Base-by-base conservation (phyloP, 2,797 vertebrate species). In the Todus mexicanus region DNA sequence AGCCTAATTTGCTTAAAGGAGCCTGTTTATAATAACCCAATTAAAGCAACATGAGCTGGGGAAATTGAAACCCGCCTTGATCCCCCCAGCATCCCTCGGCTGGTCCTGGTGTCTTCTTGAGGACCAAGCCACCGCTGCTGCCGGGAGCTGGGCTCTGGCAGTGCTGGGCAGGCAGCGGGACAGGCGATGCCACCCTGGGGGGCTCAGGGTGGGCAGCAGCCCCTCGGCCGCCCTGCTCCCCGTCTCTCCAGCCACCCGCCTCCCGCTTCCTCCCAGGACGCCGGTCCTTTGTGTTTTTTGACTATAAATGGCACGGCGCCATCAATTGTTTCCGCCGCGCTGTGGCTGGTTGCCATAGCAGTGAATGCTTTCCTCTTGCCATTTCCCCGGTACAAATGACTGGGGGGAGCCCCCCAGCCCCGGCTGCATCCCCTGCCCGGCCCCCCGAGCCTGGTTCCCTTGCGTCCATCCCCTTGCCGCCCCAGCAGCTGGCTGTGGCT, bases 311-410 rank as follows among this genome's bases (percentile, higher is more conserved):
- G 96, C 94, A 60, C 38, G 7, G 38, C n/a, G 92, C 94, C 94
- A 93, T 93, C 50, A 8, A 93, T 95, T 92, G 94, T 97, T 97
- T 97, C 96, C 93, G 93, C 91, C 17, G 90, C 29, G 31, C 94
- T 90, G 87, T 2, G 43, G 81, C 84, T 14, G 65, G 96, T 97
- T 97, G 91, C 95, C 94, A 96, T 97, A 93, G 97, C 43, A 38
- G 80, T 92, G 94, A 96, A 97, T 97, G 83, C 94, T 97, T 96
- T 95, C 89, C 92, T 94, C 69, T 93, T 91, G 72, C 91, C n/a
- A 26, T 88, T 92, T 89, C 94, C 89, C 92, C 77, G 5, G 4
- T 93, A 82, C 50, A 57, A 92, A 82, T 2, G 9, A 80, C 27
- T 3, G 5, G 3, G 60, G 45, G 3, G 42, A 89, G 79, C 47